Evolutionary conservation across 1,140 invertebrate genomes (phyloP).

Genomic region (Hydropsyche tenuis): DNA sequence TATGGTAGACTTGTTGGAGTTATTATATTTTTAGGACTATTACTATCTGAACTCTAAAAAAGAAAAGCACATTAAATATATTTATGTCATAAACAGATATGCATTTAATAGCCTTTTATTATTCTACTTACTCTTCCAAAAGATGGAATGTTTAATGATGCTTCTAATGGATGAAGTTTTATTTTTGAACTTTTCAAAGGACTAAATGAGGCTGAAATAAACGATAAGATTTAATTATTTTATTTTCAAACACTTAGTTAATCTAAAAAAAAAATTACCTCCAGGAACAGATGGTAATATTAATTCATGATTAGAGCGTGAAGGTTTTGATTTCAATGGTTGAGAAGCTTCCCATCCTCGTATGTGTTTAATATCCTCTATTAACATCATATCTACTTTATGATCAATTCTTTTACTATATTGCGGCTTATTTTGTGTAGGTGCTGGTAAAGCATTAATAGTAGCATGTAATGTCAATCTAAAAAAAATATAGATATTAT

Average conservation of each 20-base stretch:
- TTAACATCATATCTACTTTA: slow-evolving; percentile 24
- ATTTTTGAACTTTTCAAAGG: slow-evolving; percentile 45
- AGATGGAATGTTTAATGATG: slow-evolving; percentile 39
- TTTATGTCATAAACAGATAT: slow-evolving; percentile 7
- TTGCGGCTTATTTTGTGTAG: slow-evolving; percentile 24
- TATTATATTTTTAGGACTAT: slow-evolving; percentile 34
- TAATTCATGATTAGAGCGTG: slow-evolving; percentile 55
- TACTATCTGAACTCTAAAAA: slow-evolving; percentile 37
- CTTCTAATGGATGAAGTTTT: slow-evolving; percentile 41
- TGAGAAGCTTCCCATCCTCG: slow-evolving; percentile 34
- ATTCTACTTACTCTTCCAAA: slow-evolving; percentile 35
- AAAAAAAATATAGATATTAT: slow-evolving; percentile 13
- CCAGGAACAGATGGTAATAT: slow-evolving; percentile 61
- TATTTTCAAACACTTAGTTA: background rate
- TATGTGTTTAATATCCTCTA: slow-evolving; percentile 24
- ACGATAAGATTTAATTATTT: slow-evolving; percentile 28
- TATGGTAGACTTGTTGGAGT: slow-evolving; percentile 36
- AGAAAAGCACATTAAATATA: slow-evolving; percentile 5
- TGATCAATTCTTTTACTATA: slow-evolving; percentile 24
- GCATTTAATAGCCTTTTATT: background rate
- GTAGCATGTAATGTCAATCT: slow-evolving; percentile 26
- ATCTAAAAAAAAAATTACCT: slow-evolving; percentile 52
- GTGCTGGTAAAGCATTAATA: slow-evolving; percentile 20
- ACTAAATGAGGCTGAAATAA: slow-evolving; percentile 37
- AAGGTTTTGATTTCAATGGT: slow-evolving; percentile 26